phyloP scores from a whole-genome alignment of 1,140 invertebrate species.

The Drosophila tani region DNA sequence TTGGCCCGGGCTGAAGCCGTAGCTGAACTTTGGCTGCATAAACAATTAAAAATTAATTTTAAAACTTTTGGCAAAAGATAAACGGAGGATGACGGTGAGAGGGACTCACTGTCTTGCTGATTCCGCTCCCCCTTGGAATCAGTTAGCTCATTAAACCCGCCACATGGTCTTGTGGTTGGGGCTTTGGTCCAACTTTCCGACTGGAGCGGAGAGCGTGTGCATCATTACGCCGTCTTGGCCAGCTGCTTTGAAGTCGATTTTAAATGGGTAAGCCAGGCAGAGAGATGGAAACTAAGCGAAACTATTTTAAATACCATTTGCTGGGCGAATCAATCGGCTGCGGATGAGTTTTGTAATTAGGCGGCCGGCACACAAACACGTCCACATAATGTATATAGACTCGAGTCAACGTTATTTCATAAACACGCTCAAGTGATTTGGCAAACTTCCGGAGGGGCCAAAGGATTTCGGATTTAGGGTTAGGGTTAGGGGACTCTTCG shows the following conservation, averaged over 20 bases:
- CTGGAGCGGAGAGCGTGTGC: slow-evolving; percentile 8
- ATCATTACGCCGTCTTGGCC: slow-evolving; percentile 54
- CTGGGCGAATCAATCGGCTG: slow-evolving; percentile 66
- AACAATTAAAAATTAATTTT: slow-evolving; percentile 78
- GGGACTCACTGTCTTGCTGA: no score
- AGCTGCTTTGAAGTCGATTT: slow-evolving; percentile 33
- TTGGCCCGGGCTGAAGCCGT: neutral
- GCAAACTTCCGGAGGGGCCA: slow-evolving; percentile 49
- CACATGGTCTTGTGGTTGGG: slow-evolving; percentile 53
- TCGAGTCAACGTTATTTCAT: slow-evolving; percentile 61
- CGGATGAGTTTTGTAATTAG: slow-evolving; percentile 74
- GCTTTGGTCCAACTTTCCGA: slow-evolving; percentile 8
- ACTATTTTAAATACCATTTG: slow-evolving; percentile 83
- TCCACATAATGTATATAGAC: slow-evolving; percentile 17
- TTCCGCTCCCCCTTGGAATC: slow-evolving; percentile 11
- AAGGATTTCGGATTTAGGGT: slow-evolving; percentile 14
- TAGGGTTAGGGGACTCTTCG: slow-evolving; percentile 1
- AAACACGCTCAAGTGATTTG: slow-evolving; percentile 78
- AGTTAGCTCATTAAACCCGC: slow-evolving; percentile 74
- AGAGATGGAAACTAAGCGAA: slow-evolving; percentile 44
- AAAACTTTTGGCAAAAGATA: slow-evolving; percentile 63
- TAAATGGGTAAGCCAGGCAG: slow-evolving; percentile 10
- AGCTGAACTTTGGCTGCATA: slow-evolving; percentile 54
- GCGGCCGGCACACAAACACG: slow-evolving; percentile 35
- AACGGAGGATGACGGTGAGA: slow-evolving; percentile 46